Percentiles rank a stretch among this genome's conserved stretches.
Conservation (phyloP, 2,888 invertebrate genomes). For the Crossocerus cetratus region DNA sequence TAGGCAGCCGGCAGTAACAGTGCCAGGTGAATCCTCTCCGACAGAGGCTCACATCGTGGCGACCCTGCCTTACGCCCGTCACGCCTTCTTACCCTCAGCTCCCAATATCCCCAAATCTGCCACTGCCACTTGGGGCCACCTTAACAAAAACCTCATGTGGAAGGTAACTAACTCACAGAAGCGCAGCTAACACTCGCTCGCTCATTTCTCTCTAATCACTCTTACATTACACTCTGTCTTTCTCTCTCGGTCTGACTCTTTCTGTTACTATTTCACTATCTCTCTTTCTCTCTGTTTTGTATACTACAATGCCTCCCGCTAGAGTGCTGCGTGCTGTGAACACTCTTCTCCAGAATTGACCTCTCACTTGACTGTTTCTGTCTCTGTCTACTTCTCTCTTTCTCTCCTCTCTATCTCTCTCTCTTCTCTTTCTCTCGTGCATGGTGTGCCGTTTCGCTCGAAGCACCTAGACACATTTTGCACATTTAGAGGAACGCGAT, state of each 20-base stretch:
- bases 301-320: slow-evolving; percentile 6
- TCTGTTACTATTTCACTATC: slow-evolving; percentile 31
- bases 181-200: slow-evolving; percentile 52
- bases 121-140: slow-evolving; percentile 81
- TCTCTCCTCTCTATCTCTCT: slow-evolving; percentile 22
- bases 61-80: slow-evolving; percentile 75
- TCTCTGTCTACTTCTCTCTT: slow-evolving; percentile 9
- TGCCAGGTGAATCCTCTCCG: slow-evolving; percentile 73
- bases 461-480: slow-evolving; percentile 53
- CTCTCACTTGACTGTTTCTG: too few relatives aligned
- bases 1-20: slow-evolving; percentile 71
- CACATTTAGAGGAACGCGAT: slow-evolving; percentile 43
- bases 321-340: background rate
- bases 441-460: slow-evolving; percentile 56
- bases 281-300: slow-evolving; percentile 32
- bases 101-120: slow-evolving; percentile 81
- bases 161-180: slow-evolving; percentile 79
- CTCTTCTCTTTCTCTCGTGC: slow-evolving; percentile 39
- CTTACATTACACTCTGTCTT: slow-evolving; percentile 28
- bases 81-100: slow-evolving; percentile 77
- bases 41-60: slow-evolving; percentile 74
- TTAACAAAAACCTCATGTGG: slow-evolving; percentile 82
- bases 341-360: too few relatives aligned
- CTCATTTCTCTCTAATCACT: slow-evolving; percentile 34
- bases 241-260: slow-evolving; percentile 31